These are phyloP conservation scores for Staurois parvus DNA, from an alignment of 2,797 vertebrate genomes.

Conservation along the genomic window DNA sequence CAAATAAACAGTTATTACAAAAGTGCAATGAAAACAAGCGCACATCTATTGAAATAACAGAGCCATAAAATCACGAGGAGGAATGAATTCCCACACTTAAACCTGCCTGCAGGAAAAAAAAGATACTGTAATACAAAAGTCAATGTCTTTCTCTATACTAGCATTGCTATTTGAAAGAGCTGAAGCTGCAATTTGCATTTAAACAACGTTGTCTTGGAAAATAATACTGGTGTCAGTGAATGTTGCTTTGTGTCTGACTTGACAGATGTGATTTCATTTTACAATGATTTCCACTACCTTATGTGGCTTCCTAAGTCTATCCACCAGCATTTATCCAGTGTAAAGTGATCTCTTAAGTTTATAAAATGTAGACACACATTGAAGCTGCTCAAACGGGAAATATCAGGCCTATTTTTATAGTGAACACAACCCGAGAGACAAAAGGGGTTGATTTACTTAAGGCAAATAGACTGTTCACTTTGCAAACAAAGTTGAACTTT, in stretches of 20 bases:
- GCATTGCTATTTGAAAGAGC: slow-evolving; percentile 61
- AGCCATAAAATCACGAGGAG: slow-evolving; percentile 21
- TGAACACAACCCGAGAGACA: too few relatives aligned
- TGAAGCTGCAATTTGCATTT: slow-evolving; percentile 71
- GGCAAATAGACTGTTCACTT: too few relatives aligned
- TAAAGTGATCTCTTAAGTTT: background rate
- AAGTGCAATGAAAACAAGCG: slow-evolving; percentile 37
- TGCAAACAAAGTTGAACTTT: too few relatives aligned
- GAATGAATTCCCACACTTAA: background rate
- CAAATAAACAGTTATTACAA: slow-evolving; percentile 43
- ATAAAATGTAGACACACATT: background rate
- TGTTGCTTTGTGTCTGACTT: slow-evolving; percentile 40
- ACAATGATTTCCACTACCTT: slow-evolving; percentile 40
- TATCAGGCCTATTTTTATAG: background rate
- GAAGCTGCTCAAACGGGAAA: background rate
- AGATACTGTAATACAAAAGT: slow-evolving; percentile 4
- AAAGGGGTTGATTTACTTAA: too few relatives aligned
- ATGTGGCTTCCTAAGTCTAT: background rate
- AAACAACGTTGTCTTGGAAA: slow-evolving; percentile 69
- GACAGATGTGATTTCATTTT: slow-evolving; percentile 64
- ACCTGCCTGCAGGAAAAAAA: slow-evolving; percentile 3
- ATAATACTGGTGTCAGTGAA: slow-evolving; percentile 62
- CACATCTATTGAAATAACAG: slow-evolving; percentile 19
- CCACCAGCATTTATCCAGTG: background rate
- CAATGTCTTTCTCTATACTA: background rate